These are phyloP conservation scores for Calypte anna DNA, from an alignment of 2,113 vertebrate genomes.

Conservation along the genomic window DNA sequence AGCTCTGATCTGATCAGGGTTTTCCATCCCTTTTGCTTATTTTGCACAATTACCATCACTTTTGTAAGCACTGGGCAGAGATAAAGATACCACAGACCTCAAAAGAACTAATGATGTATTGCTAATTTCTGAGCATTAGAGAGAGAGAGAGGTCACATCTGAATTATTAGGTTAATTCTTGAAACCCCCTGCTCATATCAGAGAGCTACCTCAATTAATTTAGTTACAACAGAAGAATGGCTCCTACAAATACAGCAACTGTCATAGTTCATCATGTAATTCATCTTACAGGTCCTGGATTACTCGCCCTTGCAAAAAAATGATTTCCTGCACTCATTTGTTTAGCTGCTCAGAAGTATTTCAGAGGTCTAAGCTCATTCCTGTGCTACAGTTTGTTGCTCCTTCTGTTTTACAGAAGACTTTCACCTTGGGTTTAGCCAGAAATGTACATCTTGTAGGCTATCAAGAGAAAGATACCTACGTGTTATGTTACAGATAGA, in stretches of 20 bases:
- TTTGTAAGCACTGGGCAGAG: conserved; percentile 11
- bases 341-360: neutral
- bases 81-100: neutral
- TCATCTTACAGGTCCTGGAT: neutral
- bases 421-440: neutral
- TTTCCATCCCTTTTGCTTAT: neutral
- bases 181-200: neutral
- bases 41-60: neutral
- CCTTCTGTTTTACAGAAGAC: neutral
- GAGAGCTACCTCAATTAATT: conserved; percentile 29
- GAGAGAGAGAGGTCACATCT: neutral
- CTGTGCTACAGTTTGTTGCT: neutral
- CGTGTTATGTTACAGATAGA: neutral
- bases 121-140: conserved; percentile 17
- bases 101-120: conserved; percentile 24
- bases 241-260: conserved; percentile 13
- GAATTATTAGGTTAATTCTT: conserved; percentile 35
- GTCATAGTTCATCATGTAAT: neutral
- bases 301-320: neutral
- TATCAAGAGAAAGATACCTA: neutral
- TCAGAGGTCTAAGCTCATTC: neutral
- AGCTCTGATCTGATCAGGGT: neutral
- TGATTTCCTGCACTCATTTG: neutral
- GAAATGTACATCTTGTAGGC: neutral
- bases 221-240: neutral